Evolutionary conservation across 2,888 invertebrate genomes (phyloP).

Genomic region (Leptinotarsa haldemani): DNA sequence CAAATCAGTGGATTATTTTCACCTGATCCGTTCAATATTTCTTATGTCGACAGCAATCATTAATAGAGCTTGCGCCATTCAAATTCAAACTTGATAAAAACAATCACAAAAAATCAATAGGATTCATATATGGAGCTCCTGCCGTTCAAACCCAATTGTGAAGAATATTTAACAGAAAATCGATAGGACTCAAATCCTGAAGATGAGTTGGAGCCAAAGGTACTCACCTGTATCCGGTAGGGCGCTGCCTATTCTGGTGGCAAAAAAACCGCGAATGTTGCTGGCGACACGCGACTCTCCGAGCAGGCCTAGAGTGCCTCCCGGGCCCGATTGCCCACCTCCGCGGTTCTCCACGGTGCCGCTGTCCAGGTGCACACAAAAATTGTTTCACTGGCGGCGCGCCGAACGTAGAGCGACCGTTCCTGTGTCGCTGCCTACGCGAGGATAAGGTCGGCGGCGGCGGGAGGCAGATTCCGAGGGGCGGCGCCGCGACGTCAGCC

Average conservation of each 20-base stretch:
- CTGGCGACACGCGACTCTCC: slow-evolving; percentile 77
- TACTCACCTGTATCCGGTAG: slow-evolving; percentile 79
- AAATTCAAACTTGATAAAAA: neutral
- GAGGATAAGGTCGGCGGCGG: slow-evolving; percentile 62
- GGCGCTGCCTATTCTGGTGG: slow-evolving; percentile 75
- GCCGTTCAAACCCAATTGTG: neutral
- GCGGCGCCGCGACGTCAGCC: slow-evolving; percentile 54
- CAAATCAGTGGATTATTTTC: too few relatives aligned
- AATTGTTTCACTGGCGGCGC: slow-evolving; percentile 49
- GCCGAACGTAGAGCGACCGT: slow-evolving; percentile 56
- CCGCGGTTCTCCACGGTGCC: slow-evolving; percentile 64
- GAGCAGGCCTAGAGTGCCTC: slow-evolving; percentile 73
- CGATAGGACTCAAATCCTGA: neutral
- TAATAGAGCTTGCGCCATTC: too few relatives aligned
- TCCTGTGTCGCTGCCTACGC: slow-evolving; percentile 57
- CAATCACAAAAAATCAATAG: neutral
- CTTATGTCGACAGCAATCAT: too few relatives aligned
- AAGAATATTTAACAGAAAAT: neutral
- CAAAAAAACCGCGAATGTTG: slow-evolving; percentile 79
- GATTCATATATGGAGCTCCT: neutral
- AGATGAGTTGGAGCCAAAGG: neutral
- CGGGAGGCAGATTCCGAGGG: slow-evolving; percentile 59
- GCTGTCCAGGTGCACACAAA: slow-evolving; percentile 63
- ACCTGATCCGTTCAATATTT: too few relatives aligned
- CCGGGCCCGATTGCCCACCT: slow-evolving; percentile 60